Evolutionary conservation across 1,140 invertebrate species (phyloP), one percentile per base, ranked within the genome.

Genomic region (Leptopilina boulardi): DNA sequence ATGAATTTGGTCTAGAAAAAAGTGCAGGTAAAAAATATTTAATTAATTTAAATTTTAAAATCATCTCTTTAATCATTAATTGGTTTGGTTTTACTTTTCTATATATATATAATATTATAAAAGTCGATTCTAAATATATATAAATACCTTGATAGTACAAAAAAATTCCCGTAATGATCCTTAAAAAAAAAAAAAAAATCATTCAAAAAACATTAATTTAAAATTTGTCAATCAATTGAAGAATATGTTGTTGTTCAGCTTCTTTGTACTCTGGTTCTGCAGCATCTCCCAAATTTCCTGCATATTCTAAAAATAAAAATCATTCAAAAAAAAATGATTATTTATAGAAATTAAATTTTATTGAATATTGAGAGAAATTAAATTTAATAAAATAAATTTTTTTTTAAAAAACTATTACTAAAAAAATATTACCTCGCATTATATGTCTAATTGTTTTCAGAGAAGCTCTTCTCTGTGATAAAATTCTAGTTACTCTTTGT

Each of bases 181-280:
- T 34, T 34, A 34, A 34, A 34, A 34, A 34, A 34, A 34, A 34
- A 5, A 3, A 18, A 23, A 44, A 13, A 73, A 18, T 72, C 9
- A 42, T 72, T 72, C 2, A 47, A 47, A 15, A 2, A 11, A 44
- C 2, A 47, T 18, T 73, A 19, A 42, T 44, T 94, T 94, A 98
- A 92, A 99, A 99, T 90, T 98, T 97, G 91, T 99, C 97, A 59
- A 99, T 95, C 79, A 99, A 93, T 89, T 98, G 96, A 77, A 98
- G 89, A 87, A 99, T 97, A 88, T 97, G 95, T 84, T 98, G 95
- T 86, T 98, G 96, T 85, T 98, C 97, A 85, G 95, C 94, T 89
- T 97, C 94, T 86, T 95, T 94, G 92, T 96, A 95, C 82, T 97
- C 96, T 21, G 93, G 92, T 84, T 96, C 94, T 70, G 96, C 96